Conservation (phyloP, 2,888 invertebrate genomes). For the Parapristionchus giblindavisi region DNA sequence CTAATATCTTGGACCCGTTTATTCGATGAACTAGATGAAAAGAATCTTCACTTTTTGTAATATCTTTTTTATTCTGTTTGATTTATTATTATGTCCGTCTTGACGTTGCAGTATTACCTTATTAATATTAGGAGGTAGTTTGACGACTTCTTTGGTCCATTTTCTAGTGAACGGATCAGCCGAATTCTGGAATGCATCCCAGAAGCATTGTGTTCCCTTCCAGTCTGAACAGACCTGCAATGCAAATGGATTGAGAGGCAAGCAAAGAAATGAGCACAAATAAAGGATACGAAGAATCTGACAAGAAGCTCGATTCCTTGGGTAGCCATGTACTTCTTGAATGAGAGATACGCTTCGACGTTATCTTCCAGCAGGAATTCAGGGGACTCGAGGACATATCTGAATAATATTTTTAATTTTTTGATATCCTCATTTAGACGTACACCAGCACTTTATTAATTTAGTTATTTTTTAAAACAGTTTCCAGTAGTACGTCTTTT, state of each 20-base stretch:
- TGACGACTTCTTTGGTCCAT: constrained; percentile 56
- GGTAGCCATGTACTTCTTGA: constrained; percentile 54
- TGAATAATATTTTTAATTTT: not conserved
- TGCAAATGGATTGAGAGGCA: not conserved
- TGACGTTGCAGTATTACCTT: constrained; percentile 42
- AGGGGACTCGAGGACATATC: constrained; percentile 55
- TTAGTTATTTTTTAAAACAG: too few species aligned
- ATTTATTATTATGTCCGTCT: too few species aligned
- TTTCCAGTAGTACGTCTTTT: too few species aligned
- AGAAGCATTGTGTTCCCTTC: constrained; percentile 36
- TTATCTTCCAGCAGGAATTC: constrained; percentile 50
- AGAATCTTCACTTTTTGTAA: too few species aligned
- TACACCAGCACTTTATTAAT: too few species aligned
- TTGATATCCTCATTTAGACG: too few species aligned
- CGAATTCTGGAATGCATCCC: constrained; percentile 53
- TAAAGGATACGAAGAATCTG: not conserved
- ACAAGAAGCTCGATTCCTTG: constrained; percentile 37
- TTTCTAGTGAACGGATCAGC: constrained; percentile 47
- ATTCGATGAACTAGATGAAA: too few species aligned
- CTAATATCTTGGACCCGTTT: too few species aligned
- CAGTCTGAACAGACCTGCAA: constrained; percentile 35
- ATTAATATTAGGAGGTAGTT: constrained; percentile 49
- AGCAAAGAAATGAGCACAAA: not conserved
- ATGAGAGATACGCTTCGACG: constrained; percentile 51
- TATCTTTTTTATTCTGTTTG: too few species aligned